Conservation (phyloP, 2,113 vertebrate species). For the Alligator sinensis region DNA sequence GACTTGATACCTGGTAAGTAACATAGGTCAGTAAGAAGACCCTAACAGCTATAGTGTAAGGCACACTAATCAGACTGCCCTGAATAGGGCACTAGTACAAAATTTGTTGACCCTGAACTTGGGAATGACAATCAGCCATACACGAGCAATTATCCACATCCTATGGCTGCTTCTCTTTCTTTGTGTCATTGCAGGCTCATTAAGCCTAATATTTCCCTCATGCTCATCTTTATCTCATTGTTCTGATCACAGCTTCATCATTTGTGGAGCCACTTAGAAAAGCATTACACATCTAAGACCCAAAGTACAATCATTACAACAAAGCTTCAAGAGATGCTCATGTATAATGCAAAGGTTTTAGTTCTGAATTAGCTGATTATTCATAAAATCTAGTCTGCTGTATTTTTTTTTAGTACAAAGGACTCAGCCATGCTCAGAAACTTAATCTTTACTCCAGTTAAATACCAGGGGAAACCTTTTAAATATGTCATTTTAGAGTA, state of each 20-base stretch:
- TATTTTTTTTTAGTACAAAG: conserved; percentile 31
- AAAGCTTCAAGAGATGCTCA: conserved; percentile 50
- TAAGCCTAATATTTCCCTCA: conserved; percentile 30
- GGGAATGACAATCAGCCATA: background rate
- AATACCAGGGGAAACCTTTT: conserved; percentile 18
- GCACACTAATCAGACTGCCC: background rate
- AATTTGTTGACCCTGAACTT: background rate
- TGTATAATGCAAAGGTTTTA: conserved; percentile 58
- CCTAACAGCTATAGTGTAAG: background rate
- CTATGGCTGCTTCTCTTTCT: background rate
- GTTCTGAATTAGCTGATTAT: conserved; percentile 56
- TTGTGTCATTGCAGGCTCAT: background rate
- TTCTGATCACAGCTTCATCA: conserved; percentile 55
- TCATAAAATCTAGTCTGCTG: conserved; percentile 22
- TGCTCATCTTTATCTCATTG: conserved; percentile 21
- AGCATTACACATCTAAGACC: conserved; percentile 42
- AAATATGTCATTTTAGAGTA: background rate
- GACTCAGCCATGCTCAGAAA: conserved; percentile 7
- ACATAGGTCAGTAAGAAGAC: background rate
- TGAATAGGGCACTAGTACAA: background rate
- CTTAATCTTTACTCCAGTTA: background rate
- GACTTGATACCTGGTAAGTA: background rate
- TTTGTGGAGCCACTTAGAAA: conserved; percentile 49
- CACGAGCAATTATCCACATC: conserved; percentile 17
- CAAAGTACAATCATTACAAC: conserved; percentile 23